Percentiles rank a stretch among this genome's conserved stretches.
phyloP scores from a whole-genome alignment of 2,888 invertebrate species.

The Rhagophthalmus giganteus region DNA sequence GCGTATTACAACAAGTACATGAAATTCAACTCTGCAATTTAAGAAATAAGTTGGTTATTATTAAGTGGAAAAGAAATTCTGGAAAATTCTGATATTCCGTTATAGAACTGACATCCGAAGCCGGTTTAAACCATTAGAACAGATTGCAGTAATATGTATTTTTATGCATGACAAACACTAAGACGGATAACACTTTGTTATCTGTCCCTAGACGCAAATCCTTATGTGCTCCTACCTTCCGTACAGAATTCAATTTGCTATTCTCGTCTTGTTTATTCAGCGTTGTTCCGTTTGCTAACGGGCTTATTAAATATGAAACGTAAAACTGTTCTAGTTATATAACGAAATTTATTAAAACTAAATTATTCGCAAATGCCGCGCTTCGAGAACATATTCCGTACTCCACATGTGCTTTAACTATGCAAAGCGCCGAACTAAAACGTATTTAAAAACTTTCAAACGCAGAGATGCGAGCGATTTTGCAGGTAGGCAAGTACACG shows the following conservation, averaged over 20 bases:
- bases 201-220: constrained; percentile 41
- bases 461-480: too few species aligned
- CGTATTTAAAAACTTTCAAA: too few species aligned
- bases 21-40: too few species aligned
- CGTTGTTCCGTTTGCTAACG: constrained; percentile 34
- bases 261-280: constrained; percentile 36
- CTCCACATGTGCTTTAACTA: too few species aligned
- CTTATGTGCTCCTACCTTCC: constrained; percentile 43
- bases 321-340: constrained; percentile 18
- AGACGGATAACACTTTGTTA: constrained; percentile 44
- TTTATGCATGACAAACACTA: constrained; percentile 15
- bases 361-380: constrained; percentile 3
- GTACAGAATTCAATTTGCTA: constrained; percentile 36
- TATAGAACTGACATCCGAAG: too few species aligned
- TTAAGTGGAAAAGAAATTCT: too few species aligned
- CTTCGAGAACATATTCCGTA: too few species aligned
- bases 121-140: neutral
- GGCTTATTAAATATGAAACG: constrained; percentile 34
- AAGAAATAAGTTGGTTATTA: too few species aligned
- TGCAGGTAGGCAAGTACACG: too few species aligned
- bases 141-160: neutral
- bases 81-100: neutral
- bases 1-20: too few species aligned
- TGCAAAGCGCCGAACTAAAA: too few species aligned
- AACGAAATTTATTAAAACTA: constrained; percentile 10